A percentile compares a stretch with the other conserved stretches of the same genome.
Evolutionary conservation across 2,888 invertebrate species (phyloP).

Genomic region (Nymphalis c-album): DNA sequence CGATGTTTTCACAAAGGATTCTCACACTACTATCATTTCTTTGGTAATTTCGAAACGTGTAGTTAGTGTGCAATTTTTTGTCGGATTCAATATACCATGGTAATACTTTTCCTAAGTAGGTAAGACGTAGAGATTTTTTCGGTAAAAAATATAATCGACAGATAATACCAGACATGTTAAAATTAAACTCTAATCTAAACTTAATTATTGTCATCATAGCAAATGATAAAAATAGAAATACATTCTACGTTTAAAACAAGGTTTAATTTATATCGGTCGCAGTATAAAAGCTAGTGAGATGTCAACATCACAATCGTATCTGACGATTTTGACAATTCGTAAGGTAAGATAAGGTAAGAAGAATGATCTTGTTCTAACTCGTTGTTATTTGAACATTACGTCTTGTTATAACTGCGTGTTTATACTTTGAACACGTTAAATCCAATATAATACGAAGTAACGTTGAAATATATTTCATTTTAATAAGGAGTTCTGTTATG

Average conservation of each 20-base stretch:
- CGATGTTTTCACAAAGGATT: too few relatives aligned
- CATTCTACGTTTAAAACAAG: neutral
- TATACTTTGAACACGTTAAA: neutral
- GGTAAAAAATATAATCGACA: too few relatives aligned
- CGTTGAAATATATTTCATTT: neutral
- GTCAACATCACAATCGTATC: conserved; percentile 46
- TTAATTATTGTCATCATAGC: too few relatives aligned
- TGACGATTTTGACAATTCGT: conserved; percentile 38
- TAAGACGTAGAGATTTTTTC: too few relatives aligned
- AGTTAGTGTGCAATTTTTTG: too few relatives aligned
- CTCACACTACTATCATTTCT: too few relatives aligned
- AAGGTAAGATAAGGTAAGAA: conserved; percentile 30
- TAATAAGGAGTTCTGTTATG: neutral
- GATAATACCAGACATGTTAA: too few relatives aligned
- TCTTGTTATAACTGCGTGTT: conserved; percentile 4
- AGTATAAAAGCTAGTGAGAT: conserved; percentile 42
- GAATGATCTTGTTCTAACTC: conserved; percentile 16
- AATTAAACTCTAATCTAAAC: too few relatives aligned
- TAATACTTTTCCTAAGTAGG: too few relatives aligned
- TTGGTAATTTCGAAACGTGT: too few relatives aligned
- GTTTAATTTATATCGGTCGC: conserved; percentile 7
- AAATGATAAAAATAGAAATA: too few relatives aligned
- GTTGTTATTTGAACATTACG: conserved; percentile 10
- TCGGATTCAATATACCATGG: too few relatives aligned
- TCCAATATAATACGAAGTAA: neutral